Percentiles rank a stretch among this genome's conserved stretches.
Evolutionary conservation across 2,888 invertebrate species (phyloP).

Genomic region (Muschampia plurimacula): DNA sequence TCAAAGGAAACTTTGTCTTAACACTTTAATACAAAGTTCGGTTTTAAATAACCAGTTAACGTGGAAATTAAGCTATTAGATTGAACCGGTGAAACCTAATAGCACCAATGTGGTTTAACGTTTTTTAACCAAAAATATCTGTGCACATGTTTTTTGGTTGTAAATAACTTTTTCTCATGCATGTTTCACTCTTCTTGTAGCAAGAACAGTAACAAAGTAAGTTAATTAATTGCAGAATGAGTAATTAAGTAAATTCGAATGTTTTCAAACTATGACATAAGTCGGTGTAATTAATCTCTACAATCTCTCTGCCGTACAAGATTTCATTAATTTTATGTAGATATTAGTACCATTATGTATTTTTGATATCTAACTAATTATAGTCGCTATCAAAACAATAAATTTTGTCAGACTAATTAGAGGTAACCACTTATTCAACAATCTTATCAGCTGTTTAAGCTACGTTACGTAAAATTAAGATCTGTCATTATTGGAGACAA

Average conservation of each 20-base stretch:
- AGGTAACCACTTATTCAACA: too few relatives aligned
- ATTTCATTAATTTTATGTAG: too few relatives aligned
- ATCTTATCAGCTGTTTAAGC: background rate
- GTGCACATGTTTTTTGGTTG: conserved; percentile 51
- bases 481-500: background rate
- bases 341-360: too few relatives aligned
- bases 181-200: background rate
- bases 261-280: too few relatives aligned
- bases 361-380: too few relatives aligned
- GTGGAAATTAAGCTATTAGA: conserved; percentile 63
- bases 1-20: conserved; percentile 44
- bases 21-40: conserved; percentile 37
- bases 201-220: too few relatives aligned
- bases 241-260: too few relatives aligned
- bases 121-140: conserved; percentile 55
- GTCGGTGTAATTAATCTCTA: too few relatives aligned
- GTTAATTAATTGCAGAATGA: too few relatives aligned
- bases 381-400: too few relatives aligned
- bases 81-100: conserved; percentile 65
- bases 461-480: background rate
- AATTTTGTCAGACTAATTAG: too few relatives aligned
- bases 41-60: conserved; percentile 40
- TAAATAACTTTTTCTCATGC: conserved; percentile 11
- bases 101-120: conserved; percentile 57
- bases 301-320: too few relatives aligned